A percentile compares a stretch with the other conserved stretches of the same genome.
Conservation (phyloP, 1,140 invertebrate genomes). For the Aphidius ervi region DNA sequence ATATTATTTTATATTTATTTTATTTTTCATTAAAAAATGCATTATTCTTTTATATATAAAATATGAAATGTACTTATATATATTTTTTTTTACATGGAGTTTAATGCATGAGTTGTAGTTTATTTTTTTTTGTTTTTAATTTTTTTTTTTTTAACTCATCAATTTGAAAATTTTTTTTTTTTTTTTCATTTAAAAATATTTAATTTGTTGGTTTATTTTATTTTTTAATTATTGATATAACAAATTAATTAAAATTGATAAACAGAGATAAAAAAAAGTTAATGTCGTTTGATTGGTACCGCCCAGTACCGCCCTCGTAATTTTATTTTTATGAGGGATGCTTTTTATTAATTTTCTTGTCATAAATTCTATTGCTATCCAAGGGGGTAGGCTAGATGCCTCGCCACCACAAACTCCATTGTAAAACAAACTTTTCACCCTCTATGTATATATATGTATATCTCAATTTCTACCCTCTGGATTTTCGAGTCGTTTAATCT, state of each 20-base stretch:
- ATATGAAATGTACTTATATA: too few relatives aligned
- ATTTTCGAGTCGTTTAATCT: slow-evolving; percentile 31
- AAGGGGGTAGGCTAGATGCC: background rate
- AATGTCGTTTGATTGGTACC: slow-evolving; percentile 30
- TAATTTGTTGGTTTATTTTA: too few relatives aligned
- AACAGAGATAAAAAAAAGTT: background rate
- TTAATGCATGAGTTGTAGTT: too few relatives aligned
- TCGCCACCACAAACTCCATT: slow-evolving; percentile 1
- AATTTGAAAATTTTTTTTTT: too few relatives aligned
- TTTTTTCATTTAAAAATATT: too few relatives aligned
- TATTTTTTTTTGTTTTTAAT: too few relatives aligned
- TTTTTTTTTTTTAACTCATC: too few relatives aligned
- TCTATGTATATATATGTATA: too few relatives aligned
- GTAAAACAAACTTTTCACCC: too few relatives aligned
- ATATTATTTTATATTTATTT: slow-evolving; percentile 4
- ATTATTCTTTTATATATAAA: slow-evolving; percentile 14
- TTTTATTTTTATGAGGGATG: slow-evolving; percentile 21
- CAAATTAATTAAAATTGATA: too few relatives aligned
- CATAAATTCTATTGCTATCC: slow-evolving; percentile 15
- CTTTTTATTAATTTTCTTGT: slow-evolving; percentile 38
- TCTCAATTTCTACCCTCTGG: slow-evolving; percentile 7
- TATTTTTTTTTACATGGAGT: too few relatives aligned
- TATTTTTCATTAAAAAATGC: slow-evolving; percentile 12
- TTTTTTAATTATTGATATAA: too few relatives aligned
- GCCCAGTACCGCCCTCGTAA: slow-evolving; percentile 35